A percentile compares a stretch with the other conserved stretches of the same genome.
These are phyloP conservation scores for Conistra vaccinii DNA, from an alignment of 2,888 invertebrate species.

Conservation along the genomic window DNA sequence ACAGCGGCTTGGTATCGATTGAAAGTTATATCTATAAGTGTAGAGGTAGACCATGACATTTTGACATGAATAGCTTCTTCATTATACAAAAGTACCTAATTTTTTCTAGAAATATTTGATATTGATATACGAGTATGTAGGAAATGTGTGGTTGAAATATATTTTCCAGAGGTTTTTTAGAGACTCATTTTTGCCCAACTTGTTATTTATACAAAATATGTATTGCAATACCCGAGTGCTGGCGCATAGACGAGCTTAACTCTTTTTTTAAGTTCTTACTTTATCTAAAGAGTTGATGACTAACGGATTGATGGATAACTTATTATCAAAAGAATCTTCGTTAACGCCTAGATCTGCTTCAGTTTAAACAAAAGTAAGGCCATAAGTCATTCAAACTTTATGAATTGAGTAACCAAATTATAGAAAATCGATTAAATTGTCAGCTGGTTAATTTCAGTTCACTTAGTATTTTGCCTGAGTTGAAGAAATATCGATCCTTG, in stretches of 20 bases:
- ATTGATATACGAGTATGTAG: neutral
- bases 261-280: neutral
- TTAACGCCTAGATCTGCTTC: neutral
- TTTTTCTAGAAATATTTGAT: conserved; percentile 16
- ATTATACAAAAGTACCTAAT: neutral
- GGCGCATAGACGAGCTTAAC: neutral
- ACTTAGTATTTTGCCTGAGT: neutral
- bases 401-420: conserved; percentile 6
- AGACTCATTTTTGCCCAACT: neutral
- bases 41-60: conserved; percentile 38
- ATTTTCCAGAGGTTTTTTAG: neutral
- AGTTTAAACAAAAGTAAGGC: neutral
- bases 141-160: neutral
- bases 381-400: neutral
- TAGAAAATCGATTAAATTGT: neutral
- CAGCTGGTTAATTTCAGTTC: conserved; percentile 1
- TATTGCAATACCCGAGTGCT: neutral
- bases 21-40: conserved; percentile 22
- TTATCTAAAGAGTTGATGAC: neutral
- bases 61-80: conserved; percentile 19
- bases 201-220: too few relatives aligned
- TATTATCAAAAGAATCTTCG: neutral
- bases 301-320: neutral
- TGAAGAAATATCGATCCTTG: neutral
- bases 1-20: conserved; percentile 59